These are phyloP conservation scores for Eciton burchellii DNA, from an alignment of 1,140 invertebrate species.

Conservation along the genomic window DNA sequence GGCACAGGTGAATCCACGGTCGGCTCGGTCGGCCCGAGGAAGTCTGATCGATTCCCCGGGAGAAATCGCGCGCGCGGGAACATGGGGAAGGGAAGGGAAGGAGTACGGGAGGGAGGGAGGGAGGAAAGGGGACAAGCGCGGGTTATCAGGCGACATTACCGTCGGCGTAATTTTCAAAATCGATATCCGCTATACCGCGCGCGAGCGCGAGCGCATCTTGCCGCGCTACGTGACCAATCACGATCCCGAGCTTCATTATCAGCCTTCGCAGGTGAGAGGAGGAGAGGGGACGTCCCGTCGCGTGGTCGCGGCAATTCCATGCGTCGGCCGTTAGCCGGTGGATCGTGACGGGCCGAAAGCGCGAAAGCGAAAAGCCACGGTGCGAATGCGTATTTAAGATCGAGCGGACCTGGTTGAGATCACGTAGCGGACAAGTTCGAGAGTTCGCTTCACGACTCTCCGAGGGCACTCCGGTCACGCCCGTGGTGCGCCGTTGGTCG, in stretches of 20 bases:
- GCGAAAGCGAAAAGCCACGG: constrained; percentile 62
- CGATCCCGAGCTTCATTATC: constrained; percentile 67
- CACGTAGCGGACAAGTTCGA: constrained; percentile 64
- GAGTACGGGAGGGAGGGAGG: too few species aligned
- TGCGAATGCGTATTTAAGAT: constrained; percentile 65
- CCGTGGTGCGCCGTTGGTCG: constrained; percentile 34
- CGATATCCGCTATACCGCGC: constrained; percentile 44
- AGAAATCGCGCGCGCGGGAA: constrained; percentile 65
- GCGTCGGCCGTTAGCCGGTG: constrained; percentile 11
- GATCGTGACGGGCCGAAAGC: constrained; percentile 57
- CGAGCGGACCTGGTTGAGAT: constrained; percentile 31
- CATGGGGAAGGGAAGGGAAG: too few species aligned
- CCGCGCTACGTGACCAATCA: constrained; percentile 66
- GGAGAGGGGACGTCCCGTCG: constrained; percentile 54
- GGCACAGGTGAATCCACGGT: constrained; percentile 47
- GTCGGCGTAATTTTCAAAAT: constrained; percentile 59
- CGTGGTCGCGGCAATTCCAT: constrained; percentile 1
- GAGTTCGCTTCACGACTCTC: constrained; percentile 57
- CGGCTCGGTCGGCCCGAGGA: constrained; percentile 18
- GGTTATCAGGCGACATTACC: constrained; percentile 42
- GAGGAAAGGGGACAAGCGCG: constrained; percentile 5
- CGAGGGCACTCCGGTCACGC: constrained; percentile 36
- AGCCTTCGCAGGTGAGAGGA: too few species aligned
- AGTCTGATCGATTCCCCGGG: constrained; percentile 40
- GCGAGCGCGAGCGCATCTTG: constrained; percentile 7